These are phyloP conservation scores for Drosophila phalerata DNA, from an alignment of 2,888 invertebrate species.

Conservation along the genomic window DNA sequence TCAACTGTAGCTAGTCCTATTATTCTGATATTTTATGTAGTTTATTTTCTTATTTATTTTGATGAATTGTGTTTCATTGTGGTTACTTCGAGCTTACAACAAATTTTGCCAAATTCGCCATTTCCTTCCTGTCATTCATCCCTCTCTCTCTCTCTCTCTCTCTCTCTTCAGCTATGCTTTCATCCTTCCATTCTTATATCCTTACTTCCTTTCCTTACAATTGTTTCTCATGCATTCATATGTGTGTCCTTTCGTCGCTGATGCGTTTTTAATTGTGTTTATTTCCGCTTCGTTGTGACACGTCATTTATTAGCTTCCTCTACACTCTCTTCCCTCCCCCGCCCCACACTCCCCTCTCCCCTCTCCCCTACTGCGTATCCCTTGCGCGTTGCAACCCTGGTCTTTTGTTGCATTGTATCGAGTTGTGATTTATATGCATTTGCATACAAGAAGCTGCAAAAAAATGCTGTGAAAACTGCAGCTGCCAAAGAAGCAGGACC, in stretches of 20 bases:
- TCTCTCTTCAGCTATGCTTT: not conserved
- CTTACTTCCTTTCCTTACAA: not conserved
- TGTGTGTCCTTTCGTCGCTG: conserved; percentile 57
- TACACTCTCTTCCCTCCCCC: not conserved
- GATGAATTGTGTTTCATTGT: not conserved
- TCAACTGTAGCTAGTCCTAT: not conserved
- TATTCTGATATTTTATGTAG: no score
- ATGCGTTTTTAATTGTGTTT: conserved; percentile 83
- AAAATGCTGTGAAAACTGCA: not conserved
- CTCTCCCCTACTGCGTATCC: not conserved
- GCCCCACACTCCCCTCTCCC: not conserved
- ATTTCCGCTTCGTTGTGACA: conserved; percentile 78
- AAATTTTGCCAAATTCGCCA: not conserved
- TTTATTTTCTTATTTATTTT: not conserved
- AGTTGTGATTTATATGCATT: conserved; percentile 60
- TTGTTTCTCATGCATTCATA: not conserved
- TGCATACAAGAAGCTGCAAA: conserved; percentile 18
- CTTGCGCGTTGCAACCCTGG: not conserved
- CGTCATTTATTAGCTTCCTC: conserved; percentile 71
- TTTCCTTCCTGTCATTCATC: not conserved
- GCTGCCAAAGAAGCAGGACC: not conserved
- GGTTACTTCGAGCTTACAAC: not conserved
- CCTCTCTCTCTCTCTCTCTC: no score
- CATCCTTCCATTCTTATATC: not conserved
- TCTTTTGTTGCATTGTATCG: conserved; percentile 48